Percentiles rank a stretch among this genome's conserved stretches.
phyloP scores from a whole-genome alignment of 2,888 invertebrate genomes.

The Drosophila incognita region DNA sequence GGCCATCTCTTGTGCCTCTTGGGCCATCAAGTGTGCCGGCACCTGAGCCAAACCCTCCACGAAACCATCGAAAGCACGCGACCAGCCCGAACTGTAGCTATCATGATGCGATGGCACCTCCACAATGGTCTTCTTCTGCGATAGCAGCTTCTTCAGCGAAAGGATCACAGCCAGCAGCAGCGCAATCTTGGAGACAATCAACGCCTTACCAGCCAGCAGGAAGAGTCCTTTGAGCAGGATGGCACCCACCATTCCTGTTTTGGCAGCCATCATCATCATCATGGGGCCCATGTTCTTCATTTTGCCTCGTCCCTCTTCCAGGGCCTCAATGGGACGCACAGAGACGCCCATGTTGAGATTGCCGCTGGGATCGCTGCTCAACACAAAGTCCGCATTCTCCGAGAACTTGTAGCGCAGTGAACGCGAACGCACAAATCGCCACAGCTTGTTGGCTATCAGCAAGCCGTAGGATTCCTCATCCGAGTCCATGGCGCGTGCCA shows the following conservation, averaged over 20 bases:
- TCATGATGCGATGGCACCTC: conserved; percentile 89
- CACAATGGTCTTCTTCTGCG: conserved; percentile 88
- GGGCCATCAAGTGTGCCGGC: conserved; percentile 83
- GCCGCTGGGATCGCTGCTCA: conserved; percentile 89
- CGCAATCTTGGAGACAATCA: conserved; percentile 93
- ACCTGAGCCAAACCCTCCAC: conserved; percentile 85
- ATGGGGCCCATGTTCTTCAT: conserved; percentile 90
- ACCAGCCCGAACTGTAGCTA: conserved; percentile 88
- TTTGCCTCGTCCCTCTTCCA: conserved; percentile 89
- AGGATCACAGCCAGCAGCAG: conserved; percentile 92
- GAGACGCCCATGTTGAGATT: conserved; percentile 88
- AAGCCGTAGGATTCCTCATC: conserved; percentile 88
- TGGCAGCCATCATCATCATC: conserved; percentile 91
- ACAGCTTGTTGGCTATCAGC: conserved; percentile 90
- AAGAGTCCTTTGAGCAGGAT: conserved; percentile 92
- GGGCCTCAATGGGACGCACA: conserved; percentile 87
- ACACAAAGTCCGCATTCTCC: conserved; percentile 91
- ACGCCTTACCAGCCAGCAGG: conserved; percentile 93
- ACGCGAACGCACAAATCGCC: conserved; percentile 91
- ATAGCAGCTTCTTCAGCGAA: conserved; percentile 92
- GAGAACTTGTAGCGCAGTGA: conserved; percentile 91
- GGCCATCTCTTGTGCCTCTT: conserved; percentile 87
- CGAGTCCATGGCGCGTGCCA: conserved; percentile 85
- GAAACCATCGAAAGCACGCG: conserved; percentile 85
- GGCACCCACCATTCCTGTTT: conserved; percentile 92